These are phyloP conservation scores for Zygaena filipendulae DNA, from an alignment of 2,888 invertebrate species.

Conservation along the genomic window DNA sequence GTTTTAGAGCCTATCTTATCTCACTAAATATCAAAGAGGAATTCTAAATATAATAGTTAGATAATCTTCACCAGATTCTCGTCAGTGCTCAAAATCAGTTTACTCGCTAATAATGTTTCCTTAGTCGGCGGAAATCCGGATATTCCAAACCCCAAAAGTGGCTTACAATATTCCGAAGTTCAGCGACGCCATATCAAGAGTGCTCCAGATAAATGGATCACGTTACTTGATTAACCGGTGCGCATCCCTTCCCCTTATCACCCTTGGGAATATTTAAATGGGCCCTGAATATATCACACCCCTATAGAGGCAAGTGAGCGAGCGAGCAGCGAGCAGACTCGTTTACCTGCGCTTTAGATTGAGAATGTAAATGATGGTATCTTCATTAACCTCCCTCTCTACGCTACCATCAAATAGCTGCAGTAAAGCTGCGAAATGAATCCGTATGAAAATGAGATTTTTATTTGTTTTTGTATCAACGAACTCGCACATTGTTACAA, in stretches of 20 bases:
- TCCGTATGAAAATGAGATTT: too few species aligned
- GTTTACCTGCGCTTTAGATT: constrained; percentile 52
- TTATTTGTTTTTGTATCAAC: too few species aligned
- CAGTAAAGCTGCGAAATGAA: constrained; percentile 18
- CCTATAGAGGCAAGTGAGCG: constrained; percentile 46
- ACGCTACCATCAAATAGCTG: constrained; percentile 25
- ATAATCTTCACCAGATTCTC: constrained; percentile 4
- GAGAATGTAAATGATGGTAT: constrained; percentile 45
- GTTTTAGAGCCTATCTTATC: too few species aligned
- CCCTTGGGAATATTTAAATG: constrained; percentile 67
- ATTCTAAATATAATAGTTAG: too few species aligned
- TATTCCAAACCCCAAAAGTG: constrained; percentile 43
- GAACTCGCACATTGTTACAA: too few species aligned
- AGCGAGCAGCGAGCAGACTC: constrained; percentile 30
- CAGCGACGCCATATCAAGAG: constrained; percentile 59
- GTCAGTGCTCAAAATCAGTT: constrained; percentile 24
- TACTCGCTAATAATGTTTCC: constrained; percentile 21
- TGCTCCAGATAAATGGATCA: constrained; percentile 66
- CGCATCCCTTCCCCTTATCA: constrained; percentile 62
- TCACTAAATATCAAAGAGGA: too few species aligned
- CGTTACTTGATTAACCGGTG: constrained; percentile 67
- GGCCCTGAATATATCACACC: constrained; percentile 63
- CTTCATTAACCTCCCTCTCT: constrained; percentile 44
- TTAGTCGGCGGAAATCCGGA: constrained; percentile 30
- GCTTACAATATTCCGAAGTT: constrained; percentile 57